phyloP scores from a whole-genome alignment of 2,797 vertebrate genomes.

The Phrynocephalus forsythii region DNA sequence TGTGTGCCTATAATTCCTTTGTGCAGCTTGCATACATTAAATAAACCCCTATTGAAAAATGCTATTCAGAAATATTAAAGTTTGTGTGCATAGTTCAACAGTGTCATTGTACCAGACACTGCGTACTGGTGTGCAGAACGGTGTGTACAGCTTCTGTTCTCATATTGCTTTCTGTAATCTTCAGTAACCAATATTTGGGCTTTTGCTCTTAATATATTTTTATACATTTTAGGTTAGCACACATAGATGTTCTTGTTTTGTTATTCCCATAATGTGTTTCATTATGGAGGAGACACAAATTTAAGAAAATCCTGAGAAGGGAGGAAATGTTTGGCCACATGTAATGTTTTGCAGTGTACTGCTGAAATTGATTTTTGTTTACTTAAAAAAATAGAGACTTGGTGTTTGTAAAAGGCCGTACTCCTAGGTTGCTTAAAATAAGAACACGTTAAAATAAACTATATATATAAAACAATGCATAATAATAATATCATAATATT shows the following conservation, averaged over 20 bases:
- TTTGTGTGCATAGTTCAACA: not conserved
- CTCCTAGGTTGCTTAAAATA: no score
- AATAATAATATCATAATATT: no score
- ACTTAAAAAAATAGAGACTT: not conserved
- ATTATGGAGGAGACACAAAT: not conserved
- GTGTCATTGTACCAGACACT: not conserved
- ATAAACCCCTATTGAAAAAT: not conserved
- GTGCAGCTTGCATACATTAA: not conserved
- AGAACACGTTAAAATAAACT: not conserved
- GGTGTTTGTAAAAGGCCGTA: no score
- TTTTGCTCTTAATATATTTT: not conserved
- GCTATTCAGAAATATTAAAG: not conserved
- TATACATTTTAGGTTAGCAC: no score
- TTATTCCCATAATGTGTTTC: not conserved
- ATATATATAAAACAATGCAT: not conserved
- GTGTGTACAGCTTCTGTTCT: not conserved
- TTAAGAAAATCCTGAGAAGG: not conserved
- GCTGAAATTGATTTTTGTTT: not conserved
- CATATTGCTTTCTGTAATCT: not conserved
- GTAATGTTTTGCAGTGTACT: not conserved
- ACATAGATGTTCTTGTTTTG: not conserved
- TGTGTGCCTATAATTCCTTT: not conserved
- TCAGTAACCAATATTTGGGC: not conserved
- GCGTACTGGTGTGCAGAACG: not conserved
- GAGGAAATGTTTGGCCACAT: not conserved